These are phyloP conservation scores for Gymnogyps californianus DNA, from an alignment of 2,113 vertebrate genomes.

Conservation along the genomic window DNA sequence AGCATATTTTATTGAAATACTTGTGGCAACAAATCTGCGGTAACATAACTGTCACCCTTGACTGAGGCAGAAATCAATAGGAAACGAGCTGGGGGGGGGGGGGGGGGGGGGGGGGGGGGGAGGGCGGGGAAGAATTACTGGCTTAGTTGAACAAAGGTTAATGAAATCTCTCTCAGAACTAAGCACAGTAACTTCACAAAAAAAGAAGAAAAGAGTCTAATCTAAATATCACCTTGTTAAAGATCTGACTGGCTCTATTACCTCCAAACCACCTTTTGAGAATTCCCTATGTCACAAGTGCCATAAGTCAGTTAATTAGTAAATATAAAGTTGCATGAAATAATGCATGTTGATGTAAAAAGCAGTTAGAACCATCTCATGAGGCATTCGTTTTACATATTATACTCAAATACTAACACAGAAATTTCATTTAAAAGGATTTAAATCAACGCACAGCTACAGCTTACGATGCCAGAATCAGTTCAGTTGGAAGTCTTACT, in stretches of 20 bases:
- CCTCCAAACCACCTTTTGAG: not conserved
- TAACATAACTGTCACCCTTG: not conserved
- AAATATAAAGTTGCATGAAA: not conserved
- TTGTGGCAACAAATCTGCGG: not conserved
- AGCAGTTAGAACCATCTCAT: not conserved
- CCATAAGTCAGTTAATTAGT: not conserved
- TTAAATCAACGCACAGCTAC: not conserved
- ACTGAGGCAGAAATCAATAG: not conserved
- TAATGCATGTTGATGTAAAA: not conserved
- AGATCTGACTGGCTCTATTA: not conserved
- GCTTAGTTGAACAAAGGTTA: not conserved
- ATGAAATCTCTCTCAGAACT: not conserved
- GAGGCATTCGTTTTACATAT: not conserved
- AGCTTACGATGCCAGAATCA: not conserved
- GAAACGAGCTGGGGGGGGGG: not conserved
- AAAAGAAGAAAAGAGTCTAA: not conserved
- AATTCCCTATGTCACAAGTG: not conserved
- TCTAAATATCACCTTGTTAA: not conserved
- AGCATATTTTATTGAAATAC: not conserved
- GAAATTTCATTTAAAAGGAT: not conserved
- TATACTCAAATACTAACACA: not conserved
- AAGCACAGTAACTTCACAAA: not conserved
- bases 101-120: too few relatives aligned
- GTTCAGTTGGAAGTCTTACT: not conserved
- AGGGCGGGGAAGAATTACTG: not conserved